These are phyloP conservation scores for Coptotermes formosanus DNA, from an alignment of 1,140 invertebrate species.

Conservation along the genomic window DNA sequence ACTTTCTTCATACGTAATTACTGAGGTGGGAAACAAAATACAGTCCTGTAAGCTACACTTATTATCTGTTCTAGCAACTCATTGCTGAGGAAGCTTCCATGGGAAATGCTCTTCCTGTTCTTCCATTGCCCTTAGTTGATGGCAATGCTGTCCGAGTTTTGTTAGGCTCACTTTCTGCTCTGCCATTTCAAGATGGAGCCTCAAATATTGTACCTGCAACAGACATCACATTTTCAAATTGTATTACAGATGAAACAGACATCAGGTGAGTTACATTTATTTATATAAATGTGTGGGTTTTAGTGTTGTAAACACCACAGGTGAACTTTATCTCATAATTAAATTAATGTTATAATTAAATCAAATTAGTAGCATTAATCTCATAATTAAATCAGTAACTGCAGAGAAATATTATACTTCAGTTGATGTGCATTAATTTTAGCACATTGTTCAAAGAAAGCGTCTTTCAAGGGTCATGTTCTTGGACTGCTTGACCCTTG, in stretches of 20 bases:
- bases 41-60: background rate
- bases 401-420: too few relatives aligned
- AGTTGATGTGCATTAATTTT: too few relatives aligned
- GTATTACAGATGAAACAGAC: conserved; percentile 37
- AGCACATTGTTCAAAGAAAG: too few relatives aligned
- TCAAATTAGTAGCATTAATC: too few relatives aligned
- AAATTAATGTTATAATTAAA: too few relatives aligned
- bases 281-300: background rate
- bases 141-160: conserved; percentile 65
- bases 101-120: conserved; percentile 52
- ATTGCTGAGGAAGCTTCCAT: conserved; percentile 53
- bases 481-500: too few relatives aligned
- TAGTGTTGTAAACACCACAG: too few relatives aligned
- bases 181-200: conserved; percentile 34
- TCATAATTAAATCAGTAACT: too few relatives aligned
- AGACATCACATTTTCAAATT: conserved; percentile 46
- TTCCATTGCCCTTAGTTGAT: conserved; percentile 68
- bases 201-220: conserved; percentile 42
- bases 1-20: background rate
- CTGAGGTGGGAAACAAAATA: too few relatives aligned
- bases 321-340: too few relatives aligned
- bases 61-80: conserved; percentile 43
- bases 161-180: conserved; percentile 53
- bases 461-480: too few relatives aligned
- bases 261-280: background rate